Conservation (phyloP, 2,113 vertebrate genomes). For the Psephotus haematonotus region DNA sequence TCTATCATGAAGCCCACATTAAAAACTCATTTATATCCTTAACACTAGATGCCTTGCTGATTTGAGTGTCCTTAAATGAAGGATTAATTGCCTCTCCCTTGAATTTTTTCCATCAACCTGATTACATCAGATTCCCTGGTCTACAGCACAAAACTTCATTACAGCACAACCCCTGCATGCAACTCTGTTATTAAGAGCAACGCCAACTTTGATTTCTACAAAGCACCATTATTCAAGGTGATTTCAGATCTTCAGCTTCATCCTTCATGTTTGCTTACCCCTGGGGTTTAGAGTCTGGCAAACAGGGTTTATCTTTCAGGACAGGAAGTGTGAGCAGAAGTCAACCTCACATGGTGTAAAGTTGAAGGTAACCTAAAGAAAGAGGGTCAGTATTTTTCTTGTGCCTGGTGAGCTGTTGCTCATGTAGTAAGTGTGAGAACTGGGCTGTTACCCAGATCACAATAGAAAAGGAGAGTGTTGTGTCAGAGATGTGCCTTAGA, state of each 20-base stretch:
- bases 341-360: not conserved
- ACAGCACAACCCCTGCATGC: slow-evolving; percentile 18
- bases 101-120: slow-evolving; percentile 45
- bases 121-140: slow-evolving; percentile 45
- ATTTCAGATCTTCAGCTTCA: not conserved
- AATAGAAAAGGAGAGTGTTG: not conserved
- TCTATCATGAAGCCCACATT: slow-evolving; percentile 38
- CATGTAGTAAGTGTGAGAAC: not conserved
- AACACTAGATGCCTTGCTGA: slow-evolving; percentile 42
- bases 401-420: not conserved
- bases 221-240: not conserved
- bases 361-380: not conserved
- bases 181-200: slow-evolving; percentile 57
- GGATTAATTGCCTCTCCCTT: slow-evolving; percentile 53
- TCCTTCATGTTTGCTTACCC: not conserved
- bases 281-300: not conserved
- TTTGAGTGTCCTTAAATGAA: slow-evolving; percentile 32
- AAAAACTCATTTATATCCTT: slow-evolving; percentile 47
- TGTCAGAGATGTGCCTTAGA: not conserved
- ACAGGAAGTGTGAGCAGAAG: slow-evolving; percentile 31
- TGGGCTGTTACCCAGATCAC: too few species aligned
- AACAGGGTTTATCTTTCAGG: not conserved
- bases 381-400: not conserved
- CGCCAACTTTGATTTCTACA: not conserved
- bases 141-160: slow-evolving; percentile 53